phyloP scores from a whole-genome alignment of 2,888 invertebrate genomes.

The Apantesis nais region DNA sequence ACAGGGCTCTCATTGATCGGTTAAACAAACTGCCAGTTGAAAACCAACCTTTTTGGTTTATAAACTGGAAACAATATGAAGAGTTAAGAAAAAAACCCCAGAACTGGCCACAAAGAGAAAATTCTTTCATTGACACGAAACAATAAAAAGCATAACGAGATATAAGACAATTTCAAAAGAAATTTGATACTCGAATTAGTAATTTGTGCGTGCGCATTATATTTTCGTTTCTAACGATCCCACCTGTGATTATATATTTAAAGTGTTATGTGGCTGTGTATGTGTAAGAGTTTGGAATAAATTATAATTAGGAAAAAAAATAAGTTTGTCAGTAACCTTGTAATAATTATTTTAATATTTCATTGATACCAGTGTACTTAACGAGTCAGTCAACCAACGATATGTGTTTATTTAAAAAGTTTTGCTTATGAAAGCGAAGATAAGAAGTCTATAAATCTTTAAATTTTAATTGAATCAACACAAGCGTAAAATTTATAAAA shows the following conservation, averaged over 20 bases:
- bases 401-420: conserved; percentile 4
- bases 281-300: neutral
- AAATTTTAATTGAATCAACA: neutral
- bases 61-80: conserved; percentile 58
- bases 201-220: neutral
- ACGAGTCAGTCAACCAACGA: neutral
- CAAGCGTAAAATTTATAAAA: neutral
- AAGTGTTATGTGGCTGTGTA: neutral
- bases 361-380: neutral
- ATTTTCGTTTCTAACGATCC: neutral
- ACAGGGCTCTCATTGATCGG: conserved; percentile 36
- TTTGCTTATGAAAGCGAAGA: neutral
- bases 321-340: neutral
- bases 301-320: neutral
- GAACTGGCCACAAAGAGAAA: conserved; percentile 64
- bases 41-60: conserved; percentile 40
- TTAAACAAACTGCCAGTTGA: conserved; percentile 32
- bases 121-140: conserved; percentile 50
- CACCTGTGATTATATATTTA: conserved; percentile 10
- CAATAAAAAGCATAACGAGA: conserved; percentile 14
- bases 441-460: neutral
- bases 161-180: neutral
- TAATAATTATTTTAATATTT: neutral
- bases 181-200: neutral
- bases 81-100: conserved; percentile 69